Evolutionary conservation across 37 sponge, comb jelly and placozoan species (phyloP).

Genomic region (Axinella damicornis): DNA sequence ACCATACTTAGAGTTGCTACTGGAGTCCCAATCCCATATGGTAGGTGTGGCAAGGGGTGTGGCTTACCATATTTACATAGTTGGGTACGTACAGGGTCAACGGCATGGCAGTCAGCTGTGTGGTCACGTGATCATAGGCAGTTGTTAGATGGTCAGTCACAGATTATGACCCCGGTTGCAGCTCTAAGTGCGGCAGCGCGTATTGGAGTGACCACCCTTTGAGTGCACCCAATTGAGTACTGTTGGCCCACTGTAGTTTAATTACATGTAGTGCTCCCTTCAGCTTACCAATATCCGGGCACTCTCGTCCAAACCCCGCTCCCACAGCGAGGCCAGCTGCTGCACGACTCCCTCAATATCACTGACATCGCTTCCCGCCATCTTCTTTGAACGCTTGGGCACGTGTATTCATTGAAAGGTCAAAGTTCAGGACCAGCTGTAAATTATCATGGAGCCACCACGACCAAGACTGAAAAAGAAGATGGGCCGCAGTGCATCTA

Average conservation of each 20-base stretch:
- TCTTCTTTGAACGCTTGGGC: neutral
- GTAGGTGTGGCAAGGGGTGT: neutral
- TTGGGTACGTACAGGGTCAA: too few relatives aligned
- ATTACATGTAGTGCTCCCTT: too few relatives aligned
- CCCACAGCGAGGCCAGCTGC: constrained; percentile 10
- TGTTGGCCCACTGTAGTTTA: too few relatives aligned
- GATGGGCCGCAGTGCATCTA: neutral
- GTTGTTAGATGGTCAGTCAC: too few relatives aligned
- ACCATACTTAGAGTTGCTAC: too few relatives aligned
- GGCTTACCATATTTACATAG: neutral
- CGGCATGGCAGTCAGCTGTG: too few relatives aligned
- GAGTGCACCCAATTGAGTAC: too few relatives aligned
- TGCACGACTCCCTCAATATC: neutral
- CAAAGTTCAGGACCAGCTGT: neutral
- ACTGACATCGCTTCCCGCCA: constrained; percentile 8
- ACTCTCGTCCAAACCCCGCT: constrained; percentile 23
- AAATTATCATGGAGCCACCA: neutral
- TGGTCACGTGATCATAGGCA: too few relatives aligned
- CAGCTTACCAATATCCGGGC: constrained; percentile 30
- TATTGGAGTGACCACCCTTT: too few relatives aligned
- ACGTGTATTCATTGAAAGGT: neutral
- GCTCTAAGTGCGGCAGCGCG: too few relatives aligned
- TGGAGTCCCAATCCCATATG: too few relatives aligned
- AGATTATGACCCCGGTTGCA: too few relatives aligned
- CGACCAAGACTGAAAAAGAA: neutral